phyloP scores from a whole-genome alignment of 1,140 invertebrate species.

The Saccostrea echinata region DNA sequence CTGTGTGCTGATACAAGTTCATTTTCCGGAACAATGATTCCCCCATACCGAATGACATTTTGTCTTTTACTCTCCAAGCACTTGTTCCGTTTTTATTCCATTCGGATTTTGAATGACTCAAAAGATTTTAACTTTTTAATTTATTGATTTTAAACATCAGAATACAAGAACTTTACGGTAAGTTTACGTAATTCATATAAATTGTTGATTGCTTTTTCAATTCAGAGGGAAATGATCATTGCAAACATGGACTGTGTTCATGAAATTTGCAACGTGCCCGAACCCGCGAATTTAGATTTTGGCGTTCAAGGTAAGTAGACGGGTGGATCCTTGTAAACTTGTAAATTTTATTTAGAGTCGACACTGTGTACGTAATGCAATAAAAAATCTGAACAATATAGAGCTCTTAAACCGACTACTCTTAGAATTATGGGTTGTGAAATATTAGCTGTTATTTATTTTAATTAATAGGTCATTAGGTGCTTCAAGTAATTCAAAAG shows the following conservation, averaged over 20 bases:
- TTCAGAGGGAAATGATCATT: background rate
- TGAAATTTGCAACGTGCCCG: background rate
- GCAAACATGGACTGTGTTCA: background rate
- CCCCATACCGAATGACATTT: background rate
- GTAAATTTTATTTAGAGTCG: too few species aligned
- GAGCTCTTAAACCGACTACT: too few species aligned
- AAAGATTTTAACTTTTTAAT: background rate
- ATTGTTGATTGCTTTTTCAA: background rate
- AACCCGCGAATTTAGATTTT: constrained; percentile 21
- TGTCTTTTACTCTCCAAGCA: background rate
- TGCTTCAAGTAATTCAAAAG: too few species aligned
- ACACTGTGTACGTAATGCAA: too few species aligned
- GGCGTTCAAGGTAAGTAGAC: background rate
- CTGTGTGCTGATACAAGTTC: too few species aligned
- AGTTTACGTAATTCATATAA: background rate
- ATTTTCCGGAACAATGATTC: background rate
- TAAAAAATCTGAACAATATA: too few species aligned
- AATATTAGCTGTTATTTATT: background rate
- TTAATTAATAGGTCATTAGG: too few species aligned
- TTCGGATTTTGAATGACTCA: background rate
- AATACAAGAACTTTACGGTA: background rate
- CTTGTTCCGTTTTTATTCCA: background rate
- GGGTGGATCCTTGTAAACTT: too few species aligned
- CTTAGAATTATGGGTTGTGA: background rate
- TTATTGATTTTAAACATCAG: background rate